These are phyloP conservation scores for Sebastes flavidus DNA, from an alignment of 2,797 vertebrate genomes.

Conservation along the genomic window DNA sequence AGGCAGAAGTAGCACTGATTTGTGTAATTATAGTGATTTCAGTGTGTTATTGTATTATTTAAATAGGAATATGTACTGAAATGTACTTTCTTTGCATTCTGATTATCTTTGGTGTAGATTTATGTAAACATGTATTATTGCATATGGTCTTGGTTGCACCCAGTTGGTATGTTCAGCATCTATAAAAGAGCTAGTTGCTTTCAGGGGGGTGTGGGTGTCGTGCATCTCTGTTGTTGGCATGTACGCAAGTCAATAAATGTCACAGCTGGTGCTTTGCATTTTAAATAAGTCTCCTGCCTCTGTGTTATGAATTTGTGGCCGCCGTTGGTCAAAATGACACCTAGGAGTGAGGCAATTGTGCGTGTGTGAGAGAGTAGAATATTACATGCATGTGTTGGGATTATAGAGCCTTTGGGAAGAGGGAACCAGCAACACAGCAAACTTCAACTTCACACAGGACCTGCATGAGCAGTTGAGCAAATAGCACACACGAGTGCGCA, in stretches of 20 bases:
- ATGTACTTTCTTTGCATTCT: neutral
- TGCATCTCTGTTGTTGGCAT: neutral
- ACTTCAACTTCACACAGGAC: neutral
- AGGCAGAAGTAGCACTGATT: neutral
- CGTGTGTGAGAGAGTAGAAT: neutral
- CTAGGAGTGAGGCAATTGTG: neutral
- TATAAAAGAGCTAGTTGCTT: neutral
- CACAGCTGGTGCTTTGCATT: conserved; percentile 1
- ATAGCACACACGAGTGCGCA: conserved; percentile 23
- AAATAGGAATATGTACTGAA: neutral
- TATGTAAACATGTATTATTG: neutral
- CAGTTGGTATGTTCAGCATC: neutral
- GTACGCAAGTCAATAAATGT: neutral
- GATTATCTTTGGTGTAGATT: neutral
- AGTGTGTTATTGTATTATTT: neutral
- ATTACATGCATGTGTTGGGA: neutral
- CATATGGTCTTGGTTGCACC: neutral
- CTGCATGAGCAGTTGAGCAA: conserved; percentile 34
- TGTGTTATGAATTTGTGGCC: neutral
- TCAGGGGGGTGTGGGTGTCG: neutral
- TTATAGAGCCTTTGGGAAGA: neutral
- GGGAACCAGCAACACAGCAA: neutral
- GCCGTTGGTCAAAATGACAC: neutral
- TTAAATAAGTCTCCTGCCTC: neutral
- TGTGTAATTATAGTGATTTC: neutral